phyloP scores from a whole-genome alignment of 1,140 invertebrate genomes.

The Coboldia fuscipes region DNA sequence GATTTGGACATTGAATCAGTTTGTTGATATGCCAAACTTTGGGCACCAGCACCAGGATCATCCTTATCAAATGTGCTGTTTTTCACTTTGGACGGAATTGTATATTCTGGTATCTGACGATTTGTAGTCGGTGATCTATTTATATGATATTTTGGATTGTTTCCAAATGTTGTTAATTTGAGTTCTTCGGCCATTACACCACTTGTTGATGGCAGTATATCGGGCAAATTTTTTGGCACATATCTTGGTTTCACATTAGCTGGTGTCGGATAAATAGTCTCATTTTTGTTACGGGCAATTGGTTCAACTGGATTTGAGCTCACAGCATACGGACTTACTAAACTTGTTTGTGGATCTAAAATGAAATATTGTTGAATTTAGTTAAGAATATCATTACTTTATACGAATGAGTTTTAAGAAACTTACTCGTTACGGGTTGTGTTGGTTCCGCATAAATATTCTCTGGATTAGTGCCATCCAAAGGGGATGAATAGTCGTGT shows the following conservation, averaged over 20 bases:
- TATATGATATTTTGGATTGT: neutral
- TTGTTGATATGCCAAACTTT: too few species aligned
- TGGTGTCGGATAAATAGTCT: neutral
- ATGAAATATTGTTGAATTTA: neutral
- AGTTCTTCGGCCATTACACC: too few species aligned
- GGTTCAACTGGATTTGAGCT: neutral
- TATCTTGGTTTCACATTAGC: neutral
- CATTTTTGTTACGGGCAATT: neutral
- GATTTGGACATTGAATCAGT: too few species aligned
- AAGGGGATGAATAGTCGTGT: conserved; percentile 11
- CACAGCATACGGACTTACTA: neutral
- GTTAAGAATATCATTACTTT: neutral
- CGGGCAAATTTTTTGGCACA: neutral
- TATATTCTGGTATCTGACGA: conserved; percentile 4
- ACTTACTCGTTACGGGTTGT: conserved; percentile 8
- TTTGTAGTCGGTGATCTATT: conserved; percentile 4
- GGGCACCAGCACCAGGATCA: too few species aligned
- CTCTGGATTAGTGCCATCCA: conserved; percentile 5
- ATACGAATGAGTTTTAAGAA: neutral
- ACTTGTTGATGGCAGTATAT: neutral
- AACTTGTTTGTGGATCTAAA: neutral
- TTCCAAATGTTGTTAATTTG: neutral
- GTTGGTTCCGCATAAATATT: conserved; percentile 13
- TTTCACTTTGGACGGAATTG: conserved; percentile 1
- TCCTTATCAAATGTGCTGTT: neutral